A percentile compares a stretch with the other conserved stretches of the same genome.
phyloP scores from a whole-genome alignment of 2,888 invertebrate genomes.

The Polydesmus complanatus region DNA sequence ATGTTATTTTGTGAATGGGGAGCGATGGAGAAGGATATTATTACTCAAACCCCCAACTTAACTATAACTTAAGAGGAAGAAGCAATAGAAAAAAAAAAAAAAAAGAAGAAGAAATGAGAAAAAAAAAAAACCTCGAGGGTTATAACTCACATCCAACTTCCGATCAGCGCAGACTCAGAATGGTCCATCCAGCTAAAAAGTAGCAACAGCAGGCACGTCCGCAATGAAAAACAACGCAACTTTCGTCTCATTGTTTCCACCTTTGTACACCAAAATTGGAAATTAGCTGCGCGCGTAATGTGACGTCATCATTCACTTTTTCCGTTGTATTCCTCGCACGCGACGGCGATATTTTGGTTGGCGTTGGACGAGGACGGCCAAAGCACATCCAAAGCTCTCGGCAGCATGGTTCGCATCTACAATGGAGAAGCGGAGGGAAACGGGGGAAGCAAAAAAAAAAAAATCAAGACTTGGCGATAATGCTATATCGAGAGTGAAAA shows the following conservation, averaged over 20 bases:
- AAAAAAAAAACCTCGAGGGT: background rate
- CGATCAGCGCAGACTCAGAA: background rate
- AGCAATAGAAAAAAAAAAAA: background rate
- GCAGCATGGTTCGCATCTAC: too few species aligned
- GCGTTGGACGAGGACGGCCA: background rate
- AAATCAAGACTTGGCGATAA: too few species aligned
- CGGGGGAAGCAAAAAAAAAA: too few species aligned
- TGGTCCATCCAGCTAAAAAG: too few species aligned
- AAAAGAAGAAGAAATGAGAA: background rate
- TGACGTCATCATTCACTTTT: background rate
- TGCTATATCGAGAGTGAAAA: too few species aligned
- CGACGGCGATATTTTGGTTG: background rate
- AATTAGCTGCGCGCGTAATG: too few species aligned
- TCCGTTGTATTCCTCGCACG: background rate
- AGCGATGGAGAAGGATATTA: too few species aligned
- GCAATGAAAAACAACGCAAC: background rate
- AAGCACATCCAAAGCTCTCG: too few species aligned
- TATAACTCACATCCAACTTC: background rate
- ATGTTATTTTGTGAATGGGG: too few species aligned
- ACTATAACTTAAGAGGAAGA: background rate
- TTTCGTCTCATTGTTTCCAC: background rate
- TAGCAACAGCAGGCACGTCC: background rate
- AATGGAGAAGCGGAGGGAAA: too few species aligned
- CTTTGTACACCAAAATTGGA: background rate
- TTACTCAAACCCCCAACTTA: background rate